These are phyloP conservation scores for Ostrea denselamellosa DNA, from an alignment of 1,140 invertebrate species.

Conservation along the genomic window DNA sequence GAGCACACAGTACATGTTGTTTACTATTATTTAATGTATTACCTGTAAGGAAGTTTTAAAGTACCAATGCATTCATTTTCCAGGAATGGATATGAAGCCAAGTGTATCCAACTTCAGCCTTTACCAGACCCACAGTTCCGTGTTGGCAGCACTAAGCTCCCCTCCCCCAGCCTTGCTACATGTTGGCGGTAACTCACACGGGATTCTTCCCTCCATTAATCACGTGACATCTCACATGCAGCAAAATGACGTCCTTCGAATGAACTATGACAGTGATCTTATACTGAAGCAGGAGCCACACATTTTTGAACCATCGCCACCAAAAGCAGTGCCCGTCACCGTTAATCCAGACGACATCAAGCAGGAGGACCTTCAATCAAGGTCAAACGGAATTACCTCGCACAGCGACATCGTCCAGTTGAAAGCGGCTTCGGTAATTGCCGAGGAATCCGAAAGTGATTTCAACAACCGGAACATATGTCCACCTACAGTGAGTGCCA, in stretches of 20 bases:
- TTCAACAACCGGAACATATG: constrained; percentile 2
- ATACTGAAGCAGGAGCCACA: constrained; percentile 55
- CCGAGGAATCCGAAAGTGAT: constrained; percentile 40
- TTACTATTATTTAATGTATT: too few relatives aligned
- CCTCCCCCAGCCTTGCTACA: constrained; percentile 53
- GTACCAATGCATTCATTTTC: neutral
- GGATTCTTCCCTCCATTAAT: constrained; percentile 54
- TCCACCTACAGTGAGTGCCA: constrained; percentile 26
- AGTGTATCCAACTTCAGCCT: constrained; percentile 40
- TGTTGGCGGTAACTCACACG: constrained; percentile 50
- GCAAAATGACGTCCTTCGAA: constrained; percentile 35
- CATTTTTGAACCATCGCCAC: constrained; percentile 56
- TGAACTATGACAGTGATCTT: constrained; percentile 46
- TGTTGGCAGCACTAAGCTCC: constrained; percentile 50
- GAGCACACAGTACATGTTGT: neutral
- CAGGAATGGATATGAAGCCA: constrained; percentile 51
- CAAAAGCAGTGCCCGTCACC: constrained; percentile 56
- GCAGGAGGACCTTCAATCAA: constrained; percentile 44
- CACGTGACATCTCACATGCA: constrained; percentile 50
- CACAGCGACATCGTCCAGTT: constrained; percentile 51
- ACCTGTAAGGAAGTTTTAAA: neutral
- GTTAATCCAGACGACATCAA: constrained; percentile 40
- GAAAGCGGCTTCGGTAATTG: constrained; percentile 50
- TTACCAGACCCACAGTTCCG: constrained; percentile 55
- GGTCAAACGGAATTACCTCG: neutral